Base-by-base conservation (phyloP, 2,888 invertebrate genomes). In the Acanthacorydalis orientalis region DNA sequence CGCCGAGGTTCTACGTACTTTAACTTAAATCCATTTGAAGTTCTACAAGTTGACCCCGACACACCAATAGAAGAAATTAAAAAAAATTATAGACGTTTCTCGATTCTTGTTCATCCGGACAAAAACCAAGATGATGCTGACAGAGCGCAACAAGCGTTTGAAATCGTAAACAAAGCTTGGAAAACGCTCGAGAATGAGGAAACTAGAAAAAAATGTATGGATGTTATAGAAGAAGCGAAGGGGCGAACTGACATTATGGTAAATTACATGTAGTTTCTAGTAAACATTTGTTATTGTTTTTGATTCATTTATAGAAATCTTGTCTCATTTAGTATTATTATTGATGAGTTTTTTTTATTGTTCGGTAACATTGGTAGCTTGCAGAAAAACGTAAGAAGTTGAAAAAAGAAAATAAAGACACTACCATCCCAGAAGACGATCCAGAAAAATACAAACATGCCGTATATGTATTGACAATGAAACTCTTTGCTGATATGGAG, bases 391-490 rank as follows among this genome's bases (percentile, higher is more conserved):
- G 83, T 55, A 95, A 93, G 65, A 93, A 95, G 64, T 70, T 85
- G 47, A 93, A 86, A 69, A 93, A 95, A 62, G 95, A 93, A 52
- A 87, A 88, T 40, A 85, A 85, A 62, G 64, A 72, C 0, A 62
- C 68, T 40, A 74, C 79, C 10, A 85, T 95, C 51, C 95, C 95
- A 58, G 87, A 88, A 67, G 88, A 89, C 67, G 84, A 87, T 59
- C 84, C 86, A 14, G 73, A 69, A 44, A 86, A 86, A 61, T 87
- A 83, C 62, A 88, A 86, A 68, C 93, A 93, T 68, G 84, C 96
- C 3, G 78, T 96, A 45, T 95, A 95, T 72, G 93, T 96, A n/a
- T 86, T 96, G 80, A 96, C 95, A 10, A 96, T 95, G 89, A 96
- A 98, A 75, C 61, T 78, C 54, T 82, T 82, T 64, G 98, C 98